Evolutionary conservation across 2,797 vertebrate genomes (phyloP), one percentile per base, ranked within the genome.

Genomic region (Chrysocyon brachyurus): DNA sequence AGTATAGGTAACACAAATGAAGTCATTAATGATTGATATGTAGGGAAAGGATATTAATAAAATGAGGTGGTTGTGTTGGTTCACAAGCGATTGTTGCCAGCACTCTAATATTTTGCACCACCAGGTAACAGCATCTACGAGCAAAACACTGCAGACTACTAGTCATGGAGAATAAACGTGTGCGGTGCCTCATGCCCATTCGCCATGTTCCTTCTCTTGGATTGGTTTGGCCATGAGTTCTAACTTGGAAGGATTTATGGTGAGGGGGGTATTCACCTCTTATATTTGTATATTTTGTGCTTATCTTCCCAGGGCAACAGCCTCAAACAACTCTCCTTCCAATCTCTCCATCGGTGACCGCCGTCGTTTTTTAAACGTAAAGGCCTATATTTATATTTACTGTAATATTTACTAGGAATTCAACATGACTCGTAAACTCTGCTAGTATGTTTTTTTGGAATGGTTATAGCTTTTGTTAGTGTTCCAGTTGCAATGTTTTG

Each of bases 321-420:
- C 66, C 40, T 96, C 88, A 56, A 70, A 96, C 31, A 85, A 66
- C 33, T 56, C 21, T 46, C 46, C 12, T 78, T 83, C 73, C 49
- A 26, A 77, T 88, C 66, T 88, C 52, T 91, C 87, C 83, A 33
- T 64, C 49, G 81, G 56, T 72, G 88, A 72, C 54, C 22, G 33
- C 82, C 64, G 52, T 49, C 40, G 63, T 89, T 97, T 81, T 70
- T 94, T 64, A 68, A 89, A 97, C 56, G 49, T 52, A 14, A 91
- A 83, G 24, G 59, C 61, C 68, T 91, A 63, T 64, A 54, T 96
- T 87, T 61, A 63, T 57, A 36, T 90, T 95, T 94, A 70, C 78
- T 89, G 17, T 79, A 70, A 86, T 78, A 75, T 79, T 91, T 94
- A 70, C 66, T 89, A 91, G 82, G 78, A 84, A 91, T 90, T 94